phyloP scores from a whole-genome alignment of 2,888 invertebrate species.

The Mystacides longicornis region DNA sequence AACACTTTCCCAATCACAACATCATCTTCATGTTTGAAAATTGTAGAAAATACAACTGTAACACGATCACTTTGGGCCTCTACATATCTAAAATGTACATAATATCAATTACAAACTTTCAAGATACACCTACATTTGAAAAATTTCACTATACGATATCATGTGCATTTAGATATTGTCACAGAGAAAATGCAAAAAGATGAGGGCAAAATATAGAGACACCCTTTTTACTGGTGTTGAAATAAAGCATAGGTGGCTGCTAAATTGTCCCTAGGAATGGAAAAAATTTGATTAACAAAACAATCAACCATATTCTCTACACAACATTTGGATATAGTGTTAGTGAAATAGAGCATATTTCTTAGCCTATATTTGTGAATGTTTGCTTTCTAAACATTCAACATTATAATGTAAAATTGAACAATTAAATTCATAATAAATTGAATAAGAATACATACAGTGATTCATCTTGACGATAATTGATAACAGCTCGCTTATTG shows the following conservation, averaged over 20 bases:
- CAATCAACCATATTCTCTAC: no score
- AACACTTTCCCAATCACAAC: slow-evolving; percentile 98
- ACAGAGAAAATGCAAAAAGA: no score
- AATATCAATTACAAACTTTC: neutral
- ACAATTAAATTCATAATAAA: neutral
- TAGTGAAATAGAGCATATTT: no score
- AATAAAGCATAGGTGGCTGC: no score
- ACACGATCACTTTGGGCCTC: slow-evolving; percentile 98
- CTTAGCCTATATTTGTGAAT: no score
- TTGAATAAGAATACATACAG: slow-evolving; percentile 62
- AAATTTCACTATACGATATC: neutral
- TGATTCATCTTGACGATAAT: slow-evolving; percentile 98
- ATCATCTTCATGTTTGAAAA: slow-evolving; percentile 97
- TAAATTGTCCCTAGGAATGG: no score
- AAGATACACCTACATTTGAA: neutral
- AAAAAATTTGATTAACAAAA: no score
- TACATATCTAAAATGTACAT: slow-evolving; percentile 66
- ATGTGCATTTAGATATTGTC: neutral
- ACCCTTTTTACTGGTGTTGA: no score
- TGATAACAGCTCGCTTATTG: slow-evolving; percentile 92
- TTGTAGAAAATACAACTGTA: slow-evolving; percentile 97
- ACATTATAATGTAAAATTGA: no score
- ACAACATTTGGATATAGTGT: no score
- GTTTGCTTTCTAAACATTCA: no score
- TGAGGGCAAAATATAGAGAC: no score